Base-by-base conservation (phyloP, 2,888 invertebrate genomes). In the Halictus quadricinctus region DNA sequence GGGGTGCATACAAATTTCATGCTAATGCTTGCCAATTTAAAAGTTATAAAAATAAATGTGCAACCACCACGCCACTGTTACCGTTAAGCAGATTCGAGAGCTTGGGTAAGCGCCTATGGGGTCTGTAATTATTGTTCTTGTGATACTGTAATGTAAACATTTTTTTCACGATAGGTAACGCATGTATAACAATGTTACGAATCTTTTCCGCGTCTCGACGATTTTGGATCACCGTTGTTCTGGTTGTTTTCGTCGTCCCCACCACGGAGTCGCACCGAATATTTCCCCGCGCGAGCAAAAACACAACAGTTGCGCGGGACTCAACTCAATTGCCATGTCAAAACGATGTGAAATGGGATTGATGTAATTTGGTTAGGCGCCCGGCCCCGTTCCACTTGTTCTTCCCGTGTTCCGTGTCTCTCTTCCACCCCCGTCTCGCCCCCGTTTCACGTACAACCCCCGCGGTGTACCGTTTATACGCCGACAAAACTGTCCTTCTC, bases 301-400 rank as follows among this genome's bases (percentile, higher is more conserved):
- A 92, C 91, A 93, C 91, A 94, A 94, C 94, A 94, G 94, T 94
- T 94, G 94, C 93, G 92, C 92, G 88, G 85, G 87, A 89, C 91
- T 91, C 92, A 94, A 94, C 92, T 94, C 93, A 93, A 94, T 94
- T 94, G 94, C 92, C 91, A 93, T 93, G 93, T 93, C 93, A 94
- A 94, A 94, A 94, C 94, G 94, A 93, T 91, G 94, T 92, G 94
- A 94, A 94, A 94, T 94, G 93, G 93, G 94, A 94, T 94, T 94
- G 94, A 94, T 94, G 94, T 94, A 94, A 94, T 94, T 94, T 93
- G 88, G 94, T 94, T 94, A 94, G 91, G 85, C 88, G 80, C 73
- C 72, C 81, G 70, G 54, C 77, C 79, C 81, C 82, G 82, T 46
- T 41, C 84, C 72, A 76, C 80, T 84, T 79, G 72, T 79, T 78